These are phyloP conservation scores for Cryptophagus acutangulus DNA, from an alignment of 2,888 invertebrate genomes.

Conservation along the genomic window DNA sequence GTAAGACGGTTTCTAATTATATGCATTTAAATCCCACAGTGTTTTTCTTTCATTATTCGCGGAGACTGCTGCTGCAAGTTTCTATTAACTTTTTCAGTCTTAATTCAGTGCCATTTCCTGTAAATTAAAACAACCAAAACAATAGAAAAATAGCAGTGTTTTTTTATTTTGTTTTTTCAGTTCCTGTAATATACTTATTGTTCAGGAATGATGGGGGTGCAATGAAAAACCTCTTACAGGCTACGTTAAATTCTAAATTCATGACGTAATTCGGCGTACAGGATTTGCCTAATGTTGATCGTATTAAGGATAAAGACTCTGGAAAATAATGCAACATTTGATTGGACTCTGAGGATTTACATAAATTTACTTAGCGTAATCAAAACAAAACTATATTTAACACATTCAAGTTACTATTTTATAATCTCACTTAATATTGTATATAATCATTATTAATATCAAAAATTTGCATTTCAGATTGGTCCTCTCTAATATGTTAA, in stretches of 20 bases:
- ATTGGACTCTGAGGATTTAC: constrained; percentile 12
- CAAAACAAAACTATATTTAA: constrained; percentile 1
- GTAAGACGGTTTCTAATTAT: constrained; percentile 28
- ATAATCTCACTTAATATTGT: no score
- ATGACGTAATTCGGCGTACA: constrained; percentile 13
- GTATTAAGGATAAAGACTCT: constrained; percentile 17
- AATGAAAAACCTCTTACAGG: constrained; percentile 5
- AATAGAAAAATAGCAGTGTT: neutral
- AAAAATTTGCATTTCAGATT: no score
- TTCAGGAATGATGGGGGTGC: constrained; percentile 8
- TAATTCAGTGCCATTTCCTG: constrained; percentile 1
- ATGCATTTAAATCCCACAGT: constrained; percentile 28
- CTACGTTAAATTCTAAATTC: constrained; percentile 14
- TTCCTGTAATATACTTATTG: constrained; percentile 14
- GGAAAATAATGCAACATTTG: constrained; percentile 14
- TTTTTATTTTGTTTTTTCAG: neutral
- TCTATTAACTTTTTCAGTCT: constrained; percentile 22
- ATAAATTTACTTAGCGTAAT: constrained; percentile 2
- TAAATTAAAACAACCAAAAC: constrained; percentile 1
- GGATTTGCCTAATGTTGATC: constrained; percentile 18
- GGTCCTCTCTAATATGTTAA: no score
- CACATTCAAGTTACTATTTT: no score
- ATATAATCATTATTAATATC: no score
- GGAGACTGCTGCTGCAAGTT: constrained; percentile 21
- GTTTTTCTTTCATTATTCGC: constrained; percentile 29